Percentiles rank a stretch among this genome's conserved stretches.
These are phyloP conservation scores for Mesembrinibis cayennensis DNA, from an alignment of 2,113 vertebrate genomes.

Conservation along the genomic window DNA sequence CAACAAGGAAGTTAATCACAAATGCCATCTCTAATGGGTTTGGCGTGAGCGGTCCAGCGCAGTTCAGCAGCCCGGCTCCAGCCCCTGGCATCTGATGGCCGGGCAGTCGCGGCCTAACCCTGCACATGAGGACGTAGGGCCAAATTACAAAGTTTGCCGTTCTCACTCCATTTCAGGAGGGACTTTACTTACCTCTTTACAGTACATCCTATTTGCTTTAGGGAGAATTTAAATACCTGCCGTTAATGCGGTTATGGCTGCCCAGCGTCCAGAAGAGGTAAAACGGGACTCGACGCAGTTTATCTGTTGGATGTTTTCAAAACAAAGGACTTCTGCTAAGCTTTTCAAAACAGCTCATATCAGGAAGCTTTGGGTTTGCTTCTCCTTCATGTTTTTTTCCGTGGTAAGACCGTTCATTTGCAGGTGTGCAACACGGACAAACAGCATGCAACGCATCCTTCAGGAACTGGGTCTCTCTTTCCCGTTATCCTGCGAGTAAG, in stretches of 20 bases:
- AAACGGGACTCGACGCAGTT: background rate
- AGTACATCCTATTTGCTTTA: background rate
- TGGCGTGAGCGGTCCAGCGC: background rate
- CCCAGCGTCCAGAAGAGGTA: background rate
- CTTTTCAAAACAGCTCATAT: background rate
- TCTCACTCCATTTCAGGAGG: background rate
- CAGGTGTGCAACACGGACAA: background rate
- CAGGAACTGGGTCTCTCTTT: background rate
- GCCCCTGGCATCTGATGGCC: background rate
- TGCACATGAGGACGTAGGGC: background rate
- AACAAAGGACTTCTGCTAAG: background rate
- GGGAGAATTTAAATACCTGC: background rate
- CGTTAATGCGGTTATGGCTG: background rate
- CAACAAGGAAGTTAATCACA: background rate
- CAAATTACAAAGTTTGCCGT: background rate
- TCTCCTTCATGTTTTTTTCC: background rate
- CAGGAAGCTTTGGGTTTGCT: background rate
- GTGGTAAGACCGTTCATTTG: background rate
- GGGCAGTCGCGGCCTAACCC: background rate
- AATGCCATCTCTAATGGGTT: background rate
- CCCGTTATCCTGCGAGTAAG: background rate
- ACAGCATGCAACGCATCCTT: background rate
- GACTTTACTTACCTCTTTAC: background rate
- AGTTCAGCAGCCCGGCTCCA: background rate
- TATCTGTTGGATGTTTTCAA: background rate